phyloP scores from a whole-genome alignment of 1,140 invertebrate genomes.

The Drosophila triauraria region DNA sequence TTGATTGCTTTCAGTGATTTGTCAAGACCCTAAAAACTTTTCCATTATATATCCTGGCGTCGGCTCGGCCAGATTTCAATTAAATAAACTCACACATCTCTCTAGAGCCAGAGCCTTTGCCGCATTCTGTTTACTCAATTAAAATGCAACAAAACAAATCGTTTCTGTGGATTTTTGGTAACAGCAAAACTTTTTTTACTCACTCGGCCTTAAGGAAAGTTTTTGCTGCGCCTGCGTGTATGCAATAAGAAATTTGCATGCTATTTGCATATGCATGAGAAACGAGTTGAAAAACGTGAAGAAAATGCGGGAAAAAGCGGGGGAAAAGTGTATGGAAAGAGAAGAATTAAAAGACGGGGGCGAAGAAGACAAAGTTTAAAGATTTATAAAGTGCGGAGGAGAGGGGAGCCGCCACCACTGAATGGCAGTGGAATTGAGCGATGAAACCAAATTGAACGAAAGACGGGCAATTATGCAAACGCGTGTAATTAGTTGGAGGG shows the following conservation, averaged over 20 bases:
- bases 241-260: conserved; percentile 69
- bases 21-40: conserved; percentile 35
- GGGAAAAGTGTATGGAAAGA: background rate
- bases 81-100: conserved; percentile 50
- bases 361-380: conserved; percentile 51
- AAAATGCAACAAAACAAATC: conserved; percentile 61
- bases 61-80: conserved; percentile 38
- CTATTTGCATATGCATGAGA: conserved; percentile 77
- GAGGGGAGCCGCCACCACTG: conserved; percentile 18
- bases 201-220: conserved; percentile 44
- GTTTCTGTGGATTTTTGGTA: conserved; percentile 20
- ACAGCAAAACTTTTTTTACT: conserved; percentile 32
- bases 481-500: conserved; percentile 69
- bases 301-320: conserved; percentile 9
- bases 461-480: conserved; percentile 74
- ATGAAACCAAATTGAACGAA: conserved; percentile 65
- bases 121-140: conserved; percentile 60
- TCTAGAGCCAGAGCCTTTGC: conserved; percentile 1
- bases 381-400: conserved; percentile 59
- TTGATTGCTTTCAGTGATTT: conserved; percentile 44
- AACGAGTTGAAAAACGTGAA: conserved; percentile 15
- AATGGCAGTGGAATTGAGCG: conserved; percentile 32
- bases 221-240: conserved; percentile 62
- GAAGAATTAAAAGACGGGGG: conserved; percentile 13
- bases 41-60: conserved; percentile 21